Percentiles rank a stretch among this genome's conserved stretches.
phyloP scores from a whole-genome alignment of 2,113 vertebrate genomes.

The Phalacrocorax brasilianus region DNA sequence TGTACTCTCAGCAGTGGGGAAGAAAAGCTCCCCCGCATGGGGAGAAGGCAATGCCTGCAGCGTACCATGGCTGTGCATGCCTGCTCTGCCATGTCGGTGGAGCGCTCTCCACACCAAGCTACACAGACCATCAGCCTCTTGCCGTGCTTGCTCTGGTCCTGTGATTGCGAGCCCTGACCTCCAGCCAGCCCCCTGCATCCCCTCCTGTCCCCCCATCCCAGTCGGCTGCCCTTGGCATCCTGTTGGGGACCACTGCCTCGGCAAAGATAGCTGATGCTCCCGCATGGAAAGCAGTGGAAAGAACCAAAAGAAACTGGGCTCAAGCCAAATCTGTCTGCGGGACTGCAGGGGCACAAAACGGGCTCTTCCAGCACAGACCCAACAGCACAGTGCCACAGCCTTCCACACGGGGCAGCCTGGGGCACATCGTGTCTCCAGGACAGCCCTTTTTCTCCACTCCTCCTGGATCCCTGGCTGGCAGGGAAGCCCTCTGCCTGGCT shows the following conservation, averaged over 20 bases:
- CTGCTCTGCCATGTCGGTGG: fast-evolving
- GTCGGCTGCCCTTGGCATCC: background rate
- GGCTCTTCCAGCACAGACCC: background rate
- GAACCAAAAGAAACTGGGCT: background rate
- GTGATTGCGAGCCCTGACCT: background rate
- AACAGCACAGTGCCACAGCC: background rate
- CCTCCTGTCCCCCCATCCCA: background rate
- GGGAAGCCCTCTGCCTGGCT: slow-evolving; percentile 69
- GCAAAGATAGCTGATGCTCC: background rate
- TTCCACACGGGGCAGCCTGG: background rate
- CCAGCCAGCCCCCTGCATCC: background rate
- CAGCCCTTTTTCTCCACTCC: slow-evolving; percentile 15
- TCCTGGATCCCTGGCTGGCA: slow-evolving; percentile 7
- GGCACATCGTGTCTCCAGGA: background rate
- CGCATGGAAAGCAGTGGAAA: fast-evolving
- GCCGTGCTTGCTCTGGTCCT: background rate
- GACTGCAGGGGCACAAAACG: background rate
- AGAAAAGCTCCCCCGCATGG: background rate
- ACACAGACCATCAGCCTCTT: background rate
- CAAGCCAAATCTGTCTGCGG: background rate
- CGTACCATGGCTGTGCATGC: fast-evolving
- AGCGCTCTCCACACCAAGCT: fast-evolving
- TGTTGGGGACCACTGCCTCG: fast-evolving
- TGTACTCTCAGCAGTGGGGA: fast-evolving
- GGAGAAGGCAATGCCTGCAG: background rate